phyloP scores from a whole-genome alignment of 2,888 invertebrate species.

The Acronicta psi region DNA sequence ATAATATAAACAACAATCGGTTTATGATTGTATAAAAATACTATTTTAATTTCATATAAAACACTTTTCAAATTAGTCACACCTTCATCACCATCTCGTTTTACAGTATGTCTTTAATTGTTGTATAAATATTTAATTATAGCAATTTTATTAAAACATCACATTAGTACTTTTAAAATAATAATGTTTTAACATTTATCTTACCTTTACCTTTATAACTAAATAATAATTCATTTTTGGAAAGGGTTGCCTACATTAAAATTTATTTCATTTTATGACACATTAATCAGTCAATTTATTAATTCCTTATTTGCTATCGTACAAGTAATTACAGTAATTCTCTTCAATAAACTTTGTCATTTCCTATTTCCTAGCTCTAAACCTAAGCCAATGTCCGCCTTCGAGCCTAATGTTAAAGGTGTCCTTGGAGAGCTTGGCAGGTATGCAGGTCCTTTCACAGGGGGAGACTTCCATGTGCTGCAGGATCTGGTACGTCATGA shows the following conservation, averaged over 20 bases:
- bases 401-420: constrained; percentile 62
- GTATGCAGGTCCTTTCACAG: constrained; percentile 64
- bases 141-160: too few relatives aligned
- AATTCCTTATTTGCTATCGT: too few relatives aligned
- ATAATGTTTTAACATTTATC: too few relatives aligned
- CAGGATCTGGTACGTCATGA: constrained; percentile 72
- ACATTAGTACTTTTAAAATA: too few relatives aligned
- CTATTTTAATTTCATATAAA: not conserved
- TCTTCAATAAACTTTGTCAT: not conserved
- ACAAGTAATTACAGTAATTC: too few relatives aligned
- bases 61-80: not conserved
- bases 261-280: too few relatives aligned
- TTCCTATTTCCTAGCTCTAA: constrained; percentile 51
- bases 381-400: constrained; percentile 72
- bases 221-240: too few relatives aligned
- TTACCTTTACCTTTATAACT: too few relatives aligned
- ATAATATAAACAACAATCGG: not conserved
- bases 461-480: constrained; percentile 66
- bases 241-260: too few relatives aligned
- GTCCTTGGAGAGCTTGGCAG: constrained; percentile 56
- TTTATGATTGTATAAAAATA: not conserved
- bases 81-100: not conserved
- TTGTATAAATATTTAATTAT: too few relatives aligned
- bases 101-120: too few relatives aligned
- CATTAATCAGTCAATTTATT: too few relatives aligned